Evolutionary conservation across 2,113 vertebrate genomes (phyloP), one percentile per base, ranked within the genome.

Genomic region (Otolemur garnettii): DNA sequence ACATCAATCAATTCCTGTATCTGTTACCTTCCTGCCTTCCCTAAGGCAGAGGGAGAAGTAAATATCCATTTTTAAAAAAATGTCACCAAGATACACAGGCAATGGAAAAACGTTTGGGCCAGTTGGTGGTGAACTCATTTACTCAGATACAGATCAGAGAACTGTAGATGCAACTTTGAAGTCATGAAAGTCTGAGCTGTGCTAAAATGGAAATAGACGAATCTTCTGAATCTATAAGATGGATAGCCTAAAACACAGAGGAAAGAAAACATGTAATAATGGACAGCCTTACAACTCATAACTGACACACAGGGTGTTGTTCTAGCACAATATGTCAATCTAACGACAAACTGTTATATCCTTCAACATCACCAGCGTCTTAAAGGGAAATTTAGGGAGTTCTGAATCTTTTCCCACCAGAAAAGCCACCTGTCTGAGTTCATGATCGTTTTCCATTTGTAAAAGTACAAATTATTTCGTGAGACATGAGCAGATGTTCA

Each of bases 401-500:
- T 95, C 50, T 95, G 33, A 68, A 78, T 50, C 4, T 91, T 96
- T 96, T 96, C 75, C 87, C 81, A 75, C 1, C 74, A 80, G 38
- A 94, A 75, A 86, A 89, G 24, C 72, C 85, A 92, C 71, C 68
- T 90, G 81, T 92, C 75, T 93, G 87, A 82, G n/a, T 89, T 93
- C 24, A 82, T 83, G 21, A 95, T 78, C 0, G 81, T 95, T 97
- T 91, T 94, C 74, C 81, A 74, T 94, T 95, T 97, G 92, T 50
- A 97, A 85, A 13, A 97, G 55, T 66, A 87, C 5, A 38, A 93
- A 96, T 95, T 96, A 96, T 94, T 95, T 90, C 83, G 82, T 42
- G 13, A 57, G 90, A 21, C 71, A 87, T 17, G 74, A 96, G 30
- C 87, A 97, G 90, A 95, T 94, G 28, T 96, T 93, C 28, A 77